Percentiles rank a stretch among this genome's conserved stretches.
These are phyloP conservation scores for Trichacis sp. DNA, from an alignment of 2,888 invertebrate species.

Conservation along the genomic window DNA sequence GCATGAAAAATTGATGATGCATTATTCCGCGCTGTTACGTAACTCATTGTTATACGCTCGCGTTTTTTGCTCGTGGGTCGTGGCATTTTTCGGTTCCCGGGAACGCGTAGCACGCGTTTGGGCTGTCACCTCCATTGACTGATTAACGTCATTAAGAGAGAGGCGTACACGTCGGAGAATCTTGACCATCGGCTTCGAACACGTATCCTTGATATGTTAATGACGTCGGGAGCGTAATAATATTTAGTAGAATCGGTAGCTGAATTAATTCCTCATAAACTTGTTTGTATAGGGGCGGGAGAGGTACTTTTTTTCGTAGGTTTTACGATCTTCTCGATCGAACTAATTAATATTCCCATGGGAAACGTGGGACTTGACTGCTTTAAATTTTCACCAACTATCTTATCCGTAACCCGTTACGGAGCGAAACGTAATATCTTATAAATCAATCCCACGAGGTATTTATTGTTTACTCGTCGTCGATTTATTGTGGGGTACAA, in stretches of 20 bases:
- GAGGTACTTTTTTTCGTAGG: too few species aligned
- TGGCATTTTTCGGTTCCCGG: not conserved
- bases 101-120: slow-evolving; percentile 41
- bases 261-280: too few species aligned
- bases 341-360: not conserved
- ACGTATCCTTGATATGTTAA: slow-evolving; percentile 56
- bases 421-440: too few species aligned
- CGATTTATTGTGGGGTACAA: not conserved
- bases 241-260: slow-evolving; percentile 51
- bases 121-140: slow-evolving; percentile 56
- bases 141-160: slow-evolving; percentile 57
- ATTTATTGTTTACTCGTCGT: too few species aligned
- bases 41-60: not conserved
- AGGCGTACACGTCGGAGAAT: slow-evolving; percentile 44
- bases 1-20: not conserved
- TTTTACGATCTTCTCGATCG: too few species aligned
- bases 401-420: not conserved
- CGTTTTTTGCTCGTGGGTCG: too few species aligned
- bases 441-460: slow-evolving; percentile 2
- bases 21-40: not conserved
- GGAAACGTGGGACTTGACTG: not conserved
- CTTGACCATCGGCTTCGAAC: slow-evolving; percentile 47
- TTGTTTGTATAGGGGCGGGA: slow-evolving; percentile 45
- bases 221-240: slow-evolving; percentile 50
- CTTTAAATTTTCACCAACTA: not conserved